Evolutionary conservation across 2,113 vertebrate genomes (phyloP), one percentile per base, ranked within the genome.

Genomic region (Onychostruthus taczanowskii): DNA sequence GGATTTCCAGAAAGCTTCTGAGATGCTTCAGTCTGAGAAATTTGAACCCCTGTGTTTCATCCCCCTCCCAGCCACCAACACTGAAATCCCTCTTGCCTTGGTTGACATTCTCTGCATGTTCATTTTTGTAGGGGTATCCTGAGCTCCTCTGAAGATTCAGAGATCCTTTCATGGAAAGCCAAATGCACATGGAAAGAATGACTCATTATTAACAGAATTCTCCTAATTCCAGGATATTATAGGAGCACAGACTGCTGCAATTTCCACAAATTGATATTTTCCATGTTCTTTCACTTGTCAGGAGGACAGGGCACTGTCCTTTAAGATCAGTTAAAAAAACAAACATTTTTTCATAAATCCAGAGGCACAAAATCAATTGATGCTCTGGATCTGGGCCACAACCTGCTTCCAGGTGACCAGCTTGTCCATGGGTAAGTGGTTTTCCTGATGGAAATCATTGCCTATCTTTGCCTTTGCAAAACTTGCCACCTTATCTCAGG

Each of bases 31-130:
- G 23, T 28, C 67, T n/a, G 30, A 46, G 22, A 15, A 79, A 35
- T 41, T 31, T 20, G 33, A 55, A 41, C 1, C 7, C 7, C 20
- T 27, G 2, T 31, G n/a, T 66, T 87, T 74, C 67, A 24, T 21
- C 2, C 12, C 4, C 0, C 13, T 50, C n/a, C n/a, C 39, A 50
- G 19, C 7, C 21, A n/a, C 7, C 4, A 8, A 10, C 15, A 23
- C 0, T 49, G 41, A 78, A 53, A 76, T 35, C 10, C 11, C 23
- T 24, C 8, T 61, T 80, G 35, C 30, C 11, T 69, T 69, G 15
- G 6, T 68, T 89, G 31, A 50, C 0, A 1, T 63, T 69, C 31
- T 64, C 47, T 86, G 11, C 10, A 7, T 9, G 5, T 24, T 52
- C 1, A 1, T 30, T 46, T 75, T 52, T 77, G 58, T 46, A 33